These are phyloP conservation scores for Trachelus stipa DNA, from an alignment of 2,888 invertebrate genomes.

Conservation along the genomic window DNA sequence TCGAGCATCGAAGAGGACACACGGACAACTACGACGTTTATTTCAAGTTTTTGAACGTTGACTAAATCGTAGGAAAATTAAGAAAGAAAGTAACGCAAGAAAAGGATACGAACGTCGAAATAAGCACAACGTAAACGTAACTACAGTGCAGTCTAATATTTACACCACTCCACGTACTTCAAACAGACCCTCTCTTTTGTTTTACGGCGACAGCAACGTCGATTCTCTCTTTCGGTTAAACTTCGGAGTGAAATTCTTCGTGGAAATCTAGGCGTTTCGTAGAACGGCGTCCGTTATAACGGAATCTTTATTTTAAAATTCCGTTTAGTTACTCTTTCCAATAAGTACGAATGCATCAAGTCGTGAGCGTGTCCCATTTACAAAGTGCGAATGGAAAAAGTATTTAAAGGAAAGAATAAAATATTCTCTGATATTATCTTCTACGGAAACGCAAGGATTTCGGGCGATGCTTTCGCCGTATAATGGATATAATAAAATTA, in stretches of 20 bases:
- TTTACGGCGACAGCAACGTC: not conserved
- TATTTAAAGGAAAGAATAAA: not conserved
- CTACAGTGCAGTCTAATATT: slow-evolving; percentile 12
- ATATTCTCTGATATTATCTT: not conserved
- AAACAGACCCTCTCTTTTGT: not conserved
- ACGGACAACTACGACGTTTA: not conserved
- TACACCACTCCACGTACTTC: not conserved
- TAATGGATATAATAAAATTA: not conserved
- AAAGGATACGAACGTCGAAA: not conserved
- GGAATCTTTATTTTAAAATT: not conserved
- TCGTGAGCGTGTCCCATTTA: not conserved
- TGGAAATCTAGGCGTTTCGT: not conserved
- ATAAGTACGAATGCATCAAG: not conserved
- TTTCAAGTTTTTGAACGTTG: not conserved
- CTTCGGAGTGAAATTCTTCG: not conserved
- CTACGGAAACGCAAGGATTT: not conserved
- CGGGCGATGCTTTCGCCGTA: not conserved
- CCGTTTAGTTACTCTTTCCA: not conserved
- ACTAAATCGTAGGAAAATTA: not conserved
- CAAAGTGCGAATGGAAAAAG: not conserved
- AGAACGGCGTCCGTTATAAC: not conserved
- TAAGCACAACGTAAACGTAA: not conserved
- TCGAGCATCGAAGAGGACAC: not conserved
- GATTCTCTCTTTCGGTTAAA: not conserved
- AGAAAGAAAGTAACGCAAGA: not conserved